A percentile compares a stretch with the other conserved stretches of the same genome.
These are phyloP conservation scores for Herpetotheres cachinnans DNA, from an alignment of 2,113 vertebrate genomes.

Conservation along the genomic window DNA sequence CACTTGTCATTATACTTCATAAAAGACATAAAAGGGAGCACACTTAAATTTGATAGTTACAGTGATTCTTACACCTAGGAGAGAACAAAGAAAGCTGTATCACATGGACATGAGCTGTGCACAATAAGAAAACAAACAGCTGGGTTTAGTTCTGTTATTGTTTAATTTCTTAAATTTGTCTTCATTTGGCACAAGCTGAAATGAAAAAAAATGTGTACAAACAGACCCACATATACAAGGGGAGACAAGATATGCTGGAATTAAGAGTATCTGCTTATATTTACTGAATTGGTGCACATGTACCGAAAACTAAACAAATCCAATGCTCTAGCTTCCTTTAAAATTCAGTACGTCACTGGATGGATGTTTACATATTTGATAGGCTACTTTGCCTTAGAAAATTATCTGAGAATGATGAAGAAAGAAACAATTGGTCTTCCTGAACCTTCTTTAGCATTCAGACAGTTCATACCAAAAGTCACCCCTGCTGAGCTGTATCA, in stretches of 20 bases:
- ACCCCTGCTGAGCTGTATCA: neutral
- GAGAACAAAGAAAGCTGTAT: neutral
- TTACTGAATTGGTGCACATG: neutral
- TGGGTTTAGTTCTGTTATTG: neutral
- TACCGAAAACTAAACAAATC: neutral
- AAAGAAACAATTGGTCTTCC: neutral
- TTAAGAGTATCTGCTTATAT: neutral
- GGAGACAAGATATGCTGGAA: neutral
- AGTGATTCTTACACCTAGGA: neutral
- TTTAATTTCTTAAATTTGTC: neutral
- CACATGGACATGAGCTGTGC: neutral
- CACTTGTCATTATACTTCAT: neutral
- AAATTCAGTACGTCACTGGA: neutral
- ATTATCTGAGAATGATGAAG: neutral
- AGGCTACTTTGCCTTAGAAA: neutral
- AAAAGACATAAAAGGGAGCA: neutral
- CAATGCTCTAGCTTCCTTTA: neutral
- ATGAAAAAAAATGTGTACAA: neutral
- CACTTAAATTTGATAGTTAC: neutral
- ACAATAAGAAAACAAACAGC: neutral
- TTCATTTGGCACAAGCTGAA: neutral
- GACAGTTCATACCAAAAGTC: neutral
- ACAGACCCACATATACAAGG: neutral
- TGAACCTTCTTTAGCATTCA: neutral
- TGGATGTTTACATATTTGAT: neutral